A percentile compares a stretch with the other conserved stretches of the same genome.
Conservation (phyloP, 1,140 invertebrate genomes). For the Drosophila auraria region DNA sequence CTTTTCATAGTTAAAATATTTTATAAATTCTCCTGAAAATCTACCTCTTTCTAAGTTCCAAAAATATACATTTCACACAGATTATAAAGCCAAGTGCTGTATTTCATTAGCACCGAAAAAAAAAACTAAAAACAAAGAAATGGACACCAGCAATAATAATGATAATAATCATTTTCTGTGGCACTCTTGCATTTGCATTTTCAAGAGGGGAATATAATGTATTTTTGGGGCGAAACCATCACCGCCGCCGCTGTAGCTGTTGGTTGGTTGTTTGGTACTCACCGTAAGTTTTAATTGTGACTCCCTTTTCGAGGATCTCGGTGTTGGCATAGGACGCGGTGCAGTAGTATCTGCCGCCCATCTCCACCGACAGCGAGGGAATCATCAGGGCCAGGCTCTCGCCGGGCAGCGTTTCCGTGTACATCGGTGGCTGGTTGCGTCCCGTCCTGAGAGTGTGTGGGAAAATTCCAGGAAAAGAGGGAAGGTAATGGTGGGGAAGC, state of each 20-base stretch:
- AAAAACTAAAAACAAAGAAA: neutral
- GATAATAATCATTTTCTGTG: constrained; percentile 22
- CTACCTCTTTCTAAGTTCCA: too few species aligned
- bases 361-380: constrained; percentile 89
- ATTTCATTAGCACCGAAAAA: neutral
- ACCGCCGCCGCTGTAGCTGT: neutral
- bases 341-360: constrained; percentile 94
- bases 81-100: neutral
- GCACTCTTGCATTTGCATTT: constrained; percentile 14
- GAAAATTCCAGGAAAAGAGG: neutral
- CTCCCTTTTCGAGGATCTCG: constrained; percentile 88
- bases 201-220: neutral
- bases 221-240: neutral
- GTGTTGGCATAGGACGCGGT: constrained; percentile 91
- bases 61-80: neutral
- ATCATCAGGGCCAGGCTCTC: constrained; percentile 91
- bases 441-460: constrained; percentile 52
- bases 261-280: constrained; percentile 72
- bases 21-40: too few species aligned
- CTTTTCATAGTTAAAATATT: too few species aligned
- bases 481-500: constrained; percentile 26
- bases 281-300: constrained; percentile 91
- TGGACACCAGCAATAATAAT: constrained; percentile 7
- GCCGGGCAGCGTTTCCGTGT: constrained; percentile 88
- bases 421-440: constrained; percentile 87